phyloP scores from a whole-genome alignment of 2,888 invertebrate genomes.

The Leucophenga maculata region DNA sequence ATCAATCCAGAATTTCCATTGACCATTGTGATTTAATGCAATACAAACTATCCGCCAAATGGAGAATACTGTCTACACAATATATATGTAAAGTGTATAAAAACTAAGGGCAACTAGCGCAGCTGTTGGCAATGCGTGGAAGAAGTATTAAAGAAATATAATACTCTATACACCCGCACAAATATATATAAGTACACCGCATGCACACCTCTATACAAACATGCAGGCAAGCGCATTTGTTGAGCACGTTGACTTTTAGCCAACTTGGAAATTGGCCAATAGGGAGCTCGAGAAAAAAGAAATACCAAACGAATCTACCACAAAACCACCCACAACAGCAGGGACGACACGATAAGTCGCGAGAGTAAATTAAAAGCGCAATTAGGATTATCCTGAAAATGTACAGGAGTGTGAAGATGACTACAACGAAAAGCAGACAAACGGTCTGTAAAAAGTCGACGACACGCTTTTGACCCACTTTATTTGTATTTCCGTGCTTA shows the following conservation, averaged over 20 bases:
- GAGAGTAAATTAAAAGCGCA: conserved; percentile 38
- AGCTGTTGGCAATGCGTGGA: neutral
- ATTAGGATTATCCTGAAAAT: conserved; percentile 53
- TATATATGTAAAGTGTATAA: neutral
- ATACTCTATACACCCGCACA: no score
- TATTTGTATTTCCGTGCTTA: conserved; percentile 16
- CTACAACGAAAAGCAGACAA: neutral
- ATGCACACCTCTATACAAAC: no score
- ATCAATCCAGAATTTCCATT: no score
- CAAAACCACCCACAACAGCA: neutral
- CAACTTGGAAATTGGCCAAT: conserved; percentile 22
- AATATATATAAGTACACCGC: no score
- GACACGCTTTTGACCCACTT: conserved; percentile 53
- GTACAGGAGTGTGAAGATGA: conserved; percentile 38
- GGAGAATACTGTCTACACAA: no score
- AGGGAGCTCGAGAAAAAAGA: neutral
- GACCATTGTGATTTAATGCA: neutral
- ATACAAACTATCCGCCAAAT: neutral
- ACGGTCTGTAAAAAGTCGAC: conserved; percentile 18
- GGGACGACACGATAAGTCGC: neutral
- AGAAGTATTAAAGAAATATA: no score
- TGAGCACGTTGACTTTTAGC: conserved; percentile 14
- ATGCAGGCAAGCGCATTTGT: neutral
- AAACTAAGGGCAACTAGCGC: neutral
- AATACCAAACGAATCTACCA: neutral